A percentile compares a stretch with the other conserved stretches of the same genome.
Conservation (phyloP, 1,140 invertebrate species). For the Panagrolaimus sp. region DNA sequence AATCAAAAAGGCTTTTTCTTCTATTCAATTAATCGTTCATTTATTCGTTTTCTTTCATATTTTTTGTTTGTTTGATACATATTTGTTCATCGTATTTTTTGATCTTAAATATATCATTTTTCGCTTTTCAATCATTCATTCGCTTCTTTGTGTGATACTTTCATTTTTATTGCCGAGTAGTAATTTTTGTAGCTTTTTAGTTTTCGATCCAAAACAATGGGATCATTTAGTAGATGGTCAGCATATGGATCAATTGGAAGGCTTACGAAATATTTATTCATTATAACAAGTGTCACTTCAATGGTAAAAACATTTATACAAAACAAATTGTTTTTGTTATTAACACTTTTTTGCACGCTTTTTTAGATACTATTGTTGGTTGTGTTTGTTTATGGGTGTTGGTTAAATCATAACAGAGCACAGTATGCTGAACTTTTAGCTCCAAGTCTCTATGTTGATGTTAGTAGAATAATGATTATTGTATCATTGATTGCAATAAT, state of each 20-base stretch:
- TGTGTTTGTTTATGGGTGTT: conserved; percentile 49
- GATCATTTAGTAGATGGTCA: conserved; percentile 49
- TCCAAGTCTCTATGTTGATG: conserved; percentile 55
- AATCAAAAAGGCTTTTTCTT: too few relatives aligned
- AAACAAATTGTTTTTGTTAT: neutral
- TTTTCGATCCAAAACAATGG: conserved; percentile 25
- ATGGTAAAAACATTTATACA: conserved; percentile 36
- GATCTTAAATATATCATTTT: too few relatives aligned
- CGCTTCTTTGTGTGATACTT: too few relatives aligned
- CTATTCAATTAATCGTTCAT: too few relatives aligned
- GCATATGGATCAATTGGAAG: conserved; percentile 51
- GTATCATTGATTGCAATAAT: conserved; percentile 46
- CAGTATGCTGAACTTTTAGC: conserved; percentile 54
- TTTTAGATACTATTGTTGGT: conserved; percentile 46
- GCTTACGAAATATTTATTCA: conserved; percentile 34
- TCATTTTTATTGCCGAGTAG: too few relatives aligned
- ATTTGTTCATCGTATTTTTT: too few relatives aligned
- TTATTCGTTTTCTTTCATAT: too few relatives aligned
- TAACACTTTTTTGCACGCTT: conserved; percentile 3
- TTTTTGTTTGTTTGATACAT: too few relatives aligned
- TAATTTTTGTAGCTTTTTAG: too few relatives aligned
- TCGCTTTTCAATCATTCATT: too few relatives aligned
- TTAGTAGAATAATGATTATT: conserved; percentile 52
- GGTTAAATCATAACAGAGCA: conserved; percentile 46
- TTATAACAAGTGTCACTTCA: conserved; percentile 44